Percentiles rank a stretch among this genome's conserved stretches.
Evolutionary conservation across 2,888 invertebrate species (phyloP).

Genomic region (Aethes cnicana): DNA sequence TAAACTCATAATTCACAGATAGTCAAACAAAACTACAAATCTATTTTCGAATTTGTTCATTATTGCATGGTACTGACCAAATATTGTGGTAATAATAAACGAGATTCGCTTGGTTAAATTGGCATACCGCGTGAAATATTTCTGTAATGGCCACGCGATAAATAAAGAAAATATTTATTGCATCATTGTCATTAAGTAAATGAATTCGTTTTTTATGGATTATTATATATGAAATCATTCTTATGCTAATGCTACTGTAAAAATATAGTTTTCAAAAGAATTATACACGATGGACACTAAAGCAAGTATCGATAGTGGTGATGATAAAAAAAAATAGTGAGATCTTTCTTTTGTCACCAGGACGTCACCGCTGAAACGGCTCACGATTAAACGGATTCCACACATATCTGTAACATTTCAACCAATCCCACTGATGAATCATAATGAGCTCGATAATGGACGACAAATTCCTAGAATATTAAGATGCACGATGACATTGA

Average conservation of each 20-base stretch:
- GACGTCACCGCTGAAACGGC: constrained; percentile 9
- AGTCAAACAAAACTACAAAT: constrained; percentile 6
- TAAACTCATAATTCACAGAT: constrained; percentile 2
- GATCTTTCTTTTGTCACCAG: constrained; percentile 25
- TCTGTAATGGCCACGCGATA: constrained; percentile 48
- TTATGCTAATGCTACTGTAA: too few species aligned
- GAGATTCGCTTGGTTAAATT: constrained; percentile 49
- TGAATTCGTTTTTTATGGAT: constrained; percentile 12
- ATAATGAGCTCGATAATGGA: constrained; percentile 56
- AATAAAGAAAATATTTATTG: constrained; percentile 38
- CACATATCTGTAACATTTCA: constrained; percentile 50
- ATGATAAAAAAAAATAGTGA: background rate
- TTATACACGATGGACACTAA: too few species aligned
- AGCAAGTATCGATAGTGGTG: too few species aligned
- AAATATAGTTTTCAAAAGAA: too few species aligned
- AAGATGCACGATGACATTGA: constrained; percentile 49
- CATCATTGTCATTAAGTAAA: constrained; percentile 41
- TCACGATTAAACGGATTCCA: constrained; percentile 56
- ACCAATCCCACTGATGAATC: constrained; percentile 53
- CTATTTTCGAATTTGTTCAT: constrained; percentile 23
- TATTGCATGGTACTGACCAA: constrained; percentile 47
- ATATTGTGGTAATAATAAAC: constrained; percentile 56
- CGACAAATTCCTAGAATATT: constrained; percentile 61
- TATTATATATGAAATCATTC: too few species aligned
- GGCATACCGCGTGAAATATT: constrained; percentile 51